Conservation (phyloP, 30 jellyfish, hydroid and myxozoan genomes). For the Aurelia coerulea region DNA sequence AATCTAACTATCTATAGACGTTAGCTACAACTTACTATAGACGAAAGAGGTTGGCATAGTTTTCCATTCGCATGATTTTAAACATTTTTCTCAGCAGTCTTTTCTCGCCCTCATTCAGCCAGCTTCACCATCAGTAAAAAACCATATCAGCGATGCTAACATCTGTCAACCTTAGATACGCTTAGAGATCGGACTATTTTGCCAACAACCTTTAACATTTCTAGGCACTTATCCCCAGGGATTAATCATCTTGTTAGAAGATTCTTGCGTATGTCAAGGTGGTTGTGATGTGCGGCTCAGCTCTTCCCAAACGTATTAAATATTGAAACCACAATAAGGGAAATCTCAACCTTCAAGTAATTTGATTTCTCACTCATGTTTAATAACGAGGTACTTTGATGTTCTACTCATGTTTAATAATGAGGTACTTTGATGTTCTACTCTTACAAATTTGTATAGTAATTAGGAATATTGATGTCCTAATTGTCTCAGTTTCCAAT, state of each 20-base stretch:
- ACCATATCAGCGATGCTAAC: slow-evolving; percentile 1
- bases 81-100: slow-evolving; percentile 12
- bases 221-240: not conserved
- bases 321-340: slow-evolving; percentile 29
- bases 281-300: slow-evolving; percentile 13
- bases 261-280: slow-evolving; percentile 10
- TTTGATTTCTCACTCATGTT: not conserved
- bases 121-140: not conserved
- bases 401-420: too few relatives aligned
- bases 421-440: too few relatives aligned
- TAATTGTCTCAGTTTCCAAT: too few relatives aligned
- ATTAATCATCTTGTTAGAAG: slow-evolving; percentile 2
- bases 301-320: not conserved
- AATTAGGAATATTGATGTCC: too few relatives aligned
- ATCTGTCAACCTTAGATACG: slow-evolving; percentile 68
- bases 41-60: slow-evolving; percentile 55
- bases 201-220: slow-evolving; percentile 17
- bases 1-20: too few relatives aligned
- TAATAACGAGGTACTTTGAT: not conserved
- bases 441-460: too few relatives aligned
- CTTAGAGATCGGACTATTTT: slow-evolving; percentile 25
- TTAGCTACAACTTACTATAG: slow-evolving; percentile 27
- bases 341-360: slow-evolving; percentile 19
- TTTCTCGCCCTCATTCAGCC: slow-evolving; percentile 25
- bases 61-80: slow-evolving; percentile 64